phyloP scores from a whole-genome alignment of 2,797 vertebrate genomes.

The Tamandua tetradactyla region DNA sequence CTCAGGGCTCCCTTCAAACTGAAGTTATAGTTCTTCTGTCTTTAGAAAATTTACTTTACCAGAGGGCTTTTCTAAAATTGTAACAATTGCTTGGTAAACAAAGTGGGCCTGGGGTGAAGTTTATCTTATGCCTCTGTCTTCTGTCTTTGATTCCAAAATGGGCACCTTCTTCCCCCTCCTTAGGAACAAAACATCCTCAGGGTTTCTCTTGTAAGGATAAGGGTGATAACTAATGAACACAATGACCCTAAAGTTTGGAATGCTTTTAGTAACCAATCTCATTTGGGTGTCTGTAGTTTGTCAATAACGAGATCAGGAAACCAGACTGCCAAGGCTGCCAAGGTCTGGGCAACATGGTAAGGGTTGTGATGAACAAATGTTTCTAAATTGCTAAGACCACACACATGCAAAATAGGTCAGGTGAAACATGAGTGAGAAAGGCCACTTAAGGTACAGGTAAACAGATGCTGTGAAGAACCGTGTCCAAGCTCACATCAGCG shows the following conservation, averaged over 20 bases:
- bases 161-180: neutral
- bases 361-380: neutral
- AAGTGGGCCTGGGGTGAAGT: neutral
- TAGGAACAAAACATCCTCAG: neutral
- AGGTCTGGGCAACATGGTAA: neutral
- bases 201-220: neutral
- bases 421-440: neutral
- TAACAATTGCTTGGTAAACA: neutral
- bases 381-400: neutral
- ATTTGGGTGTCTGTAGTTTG: neutral
- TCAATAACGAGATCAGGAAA: neutral
- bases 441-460: neutral
- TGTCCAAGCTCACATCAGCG: neutral
- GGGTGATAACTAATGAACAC: neutral
- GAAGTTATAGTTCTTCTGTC: conserved; percentile 10
- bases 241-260: neutral
- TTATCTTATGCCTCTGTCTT: rapidly evolving
- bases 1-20: neutral
- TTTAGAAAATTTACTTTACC: neutral
- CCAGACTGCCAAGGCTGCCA: neutral
- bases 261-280: neutral
- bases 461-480: neutral
- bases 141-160: neutral
- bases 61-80: conserved; percentile 11
- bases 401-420: neutral